Conservation (phyloP, 1,140 invertebrate genomes). For the Gonatopus flavifemur region DNA sequence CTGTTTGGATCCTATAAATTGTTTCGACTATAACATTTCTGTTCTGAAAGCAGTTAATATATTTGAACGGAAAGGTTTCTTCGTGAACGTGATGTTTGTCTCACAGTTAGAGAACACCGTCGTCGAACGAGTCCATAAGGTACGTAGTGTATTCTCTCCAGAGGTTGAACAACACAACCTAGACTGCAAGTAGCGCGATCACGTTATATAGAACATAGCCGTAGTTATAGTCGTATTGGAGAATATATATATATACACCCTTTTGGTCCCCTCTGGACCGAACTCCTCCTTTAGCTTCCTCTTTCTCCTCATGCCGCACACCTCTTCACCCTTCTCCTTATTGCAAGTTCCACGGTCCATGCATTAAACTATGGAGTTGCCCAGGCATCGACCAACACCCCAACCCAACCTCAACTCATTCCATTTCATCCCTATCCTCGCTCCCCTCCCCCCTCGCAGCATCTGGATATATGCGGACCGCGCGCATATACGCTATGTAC, state of each 20-base stretch:
- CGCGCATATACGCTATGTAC: conserved; percentile 58
- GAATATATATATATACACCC: neutral
- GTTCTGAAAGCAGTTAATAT: too few species aligned
- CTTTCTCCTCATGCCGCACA: neutral
- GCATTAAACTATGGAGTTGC: conserved; percentile 58
- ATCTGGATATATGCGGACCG: conserved; percentile 54
- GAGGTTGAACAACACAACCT: too few species aligned
- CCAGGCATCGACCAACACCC: conserved; percentile 57
- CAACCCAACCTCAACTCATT: too few species aligned
- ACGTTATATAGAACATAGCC: conserved; percentile 32
- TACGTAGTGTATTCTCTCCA: too few species aligned
- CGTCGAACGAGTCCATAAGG: too few species aligned
- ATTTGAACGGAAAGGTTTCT: too few species aligned
- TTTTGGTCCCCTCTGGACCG: neutral
- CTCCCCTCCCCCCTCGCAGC: conserved; percentile 44
- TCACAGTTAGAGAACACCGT: too few species aligned
- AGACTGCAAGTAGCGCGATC: conserved; percentile 39
- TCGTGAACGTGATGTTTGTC: too few species aligned
- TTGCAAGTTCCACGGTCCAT: conserved; percentile 55
- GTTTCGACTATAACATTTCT: too few species aligned
- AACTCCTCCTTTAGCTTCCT: neutral
- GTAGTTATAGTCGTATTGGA: conserved; percentile 12
- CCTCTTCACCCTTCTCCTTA: conserved; percentile 24
- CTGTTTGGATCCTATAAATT: too few species aligned
- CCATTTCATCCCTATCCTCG: too few species aligned